Conservation (phyloP, 2,113 vertebrate species). For the Brachyhypopomus occidentalis region DNA sequence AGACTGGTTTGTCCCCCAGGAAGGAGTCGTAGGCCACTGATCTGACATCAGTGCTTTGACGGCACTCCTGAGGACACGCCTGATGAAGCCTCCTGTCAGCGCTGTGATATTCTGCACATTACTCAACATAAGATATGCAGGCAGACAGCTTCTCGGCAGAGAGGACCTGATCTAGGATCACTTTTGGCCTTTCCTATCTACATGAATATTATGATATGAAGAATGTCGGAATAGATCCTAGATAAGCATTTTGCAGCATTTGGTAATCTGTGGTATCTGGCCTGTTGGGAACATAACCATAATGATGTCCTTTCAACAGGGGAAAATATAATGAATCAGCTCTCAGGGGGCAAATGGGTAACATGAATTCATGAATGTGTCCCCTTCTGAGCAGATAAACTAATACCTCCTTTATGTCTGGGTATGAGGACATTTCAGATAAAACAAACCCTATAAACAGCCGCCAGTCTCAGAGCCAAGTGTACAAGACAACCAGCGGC, state of each 20-base stretch:
- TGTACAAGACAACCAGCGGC: neutral
- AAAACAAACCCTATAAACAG: constrained; percentile 25
- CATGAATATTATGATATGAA: neutral
- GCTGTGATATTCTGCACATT: constrained; percentile 22
- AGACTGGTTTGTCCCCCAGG: no score
- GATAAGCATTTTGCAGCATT: neutral
- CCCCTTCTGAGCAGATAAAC: constrained; percentile 12
- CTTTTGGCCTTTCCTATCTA: neutral
- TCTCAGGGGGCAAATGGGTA: neutral
- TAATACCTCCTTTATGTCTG: neutral
- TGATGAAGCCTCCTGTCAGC: constrained; percentile 24
- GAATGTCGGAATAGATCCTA: neutral
- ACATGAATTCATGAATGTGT: neutral
- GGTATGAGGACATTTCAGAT: neutral
- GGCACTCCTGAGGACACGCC: constrained; percentile 16
- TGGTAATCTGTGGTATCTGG: neutral
- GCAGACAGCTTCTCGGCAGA: neutral
- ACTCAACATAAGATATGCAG: constrained; percentile 1
- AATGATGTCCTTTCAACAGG: neutral
- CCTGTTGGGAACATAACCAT: neutral
- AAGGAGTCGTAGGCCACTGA: neutral
- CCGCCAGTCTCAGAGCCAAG: neutral
- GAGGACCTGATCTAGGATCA: neutral
- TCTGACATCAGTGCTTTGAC: constrained; percentile 27
- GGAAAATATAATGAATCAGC: neutral